Evolutionary conservation across 1,140 invertebrate genomes (phyloP), one percentile per base, ranked within the genome.

Genomic region (Papilio helenus): DNA sequence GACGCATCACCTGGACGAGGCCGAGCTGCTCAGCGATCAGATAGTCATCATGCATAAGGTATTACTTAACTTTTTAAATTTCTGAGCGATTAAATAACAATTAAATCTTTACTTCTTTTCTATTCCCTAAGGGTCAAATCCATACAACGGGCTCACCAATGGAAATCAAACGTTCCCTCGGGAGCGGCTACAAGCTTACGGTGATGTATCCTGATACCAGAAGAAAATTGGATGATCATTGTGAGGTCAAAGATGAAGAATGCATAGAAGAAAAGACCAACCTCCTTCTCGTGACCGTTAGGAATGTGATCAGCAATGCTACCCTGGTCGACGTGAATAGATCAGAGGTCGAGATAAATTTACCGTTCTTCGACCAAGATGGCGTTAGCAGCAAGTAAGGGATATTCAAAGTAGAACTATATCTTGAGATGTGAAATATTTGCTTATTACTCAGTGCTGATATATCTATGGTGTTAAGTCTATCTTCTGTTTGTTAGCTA

Each of bases 81-180:
- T 26, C 2, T 61, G n/a, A 26, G 9, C 26, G 3, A 20, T n/a
- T 23, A 92, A 79, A 29, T 68, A 4, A 2, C 18, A 65, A 9
- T 83, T 16, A 39, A 8, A 44, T 46, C 23, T 44, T 44, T 26
- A 39, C n/a, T 23, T 44, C 34, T 44, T 8, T 18, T 58, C 44
- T 65, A 44, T 72, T 72, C 58, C 26, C 82, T 73, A 95, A 96
- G 92, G 97, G 97, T 44, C 93, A 95, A 89, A 95, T 97, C 81
- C 94, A 90, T 83, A 94, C 89, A 74, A 88, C 93, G 0, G 97
- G 97, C 0, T 96, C 96, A 1, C 96, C 96, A 2, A 96, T 97
- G 80, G 96, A 96, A 80, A 92, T 98, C 55, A 97, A 97, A 87
- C 96, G 95, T 81, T 96, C 97, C 85, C 97, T 97, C 87, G 97